These are phyloP conservation scores for Apodemia duryi DNA, from an alignment of 2,888 invertebrate genomes.

Conservation along the genomic window DNA sequence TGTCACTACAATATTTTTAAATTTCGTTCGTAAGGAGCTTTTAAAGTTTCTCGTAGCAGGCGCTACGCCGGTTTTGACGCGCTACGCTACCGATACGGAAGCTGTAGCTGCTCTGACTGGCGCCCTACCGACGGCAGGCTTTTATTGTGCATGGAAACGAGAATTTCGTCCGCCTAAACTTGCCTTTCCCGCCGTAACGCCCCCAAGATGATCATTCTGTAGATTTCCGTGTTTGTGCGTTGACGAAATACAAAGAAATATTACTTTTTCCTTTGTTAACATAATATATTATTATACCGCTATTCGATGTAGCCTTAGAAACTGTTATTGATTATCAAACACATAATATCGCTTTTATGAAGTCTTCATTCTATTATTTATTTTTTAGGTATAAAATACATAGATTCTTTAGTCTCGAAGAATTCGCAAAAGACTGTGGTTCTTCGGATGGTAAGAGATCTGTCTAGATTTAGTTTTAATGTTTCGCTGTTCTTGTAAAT, in stretches of 20 bases:
- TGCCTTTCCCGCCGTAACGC: slow-evolving; percentile 36
- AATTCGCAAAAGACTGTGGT: no score
- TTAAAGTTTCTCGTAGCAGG: slow-evolving; percentile 41
- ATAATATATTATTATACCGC: not conserved
- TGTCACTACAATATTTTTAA: slow-evolving; percentile 4
- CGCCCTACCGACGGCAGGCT: slow-evolving; percentile 48
- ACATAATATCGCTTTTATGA: no score
- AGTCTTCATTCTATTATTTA: not conserved
- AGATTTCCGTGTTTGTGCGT: slow-evolving; percentile 15
- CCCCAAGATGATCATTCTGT: slow-evolving; percentile 27
- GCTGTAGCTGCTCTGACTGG: slow-evolving; percentile 57
- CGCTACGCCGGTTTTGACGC: slow-evolving; percentile 28
- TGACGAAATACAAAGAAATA: slow-evolving; percentile 5
- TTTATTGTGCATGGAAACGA: slow-evolving; percentile 42
- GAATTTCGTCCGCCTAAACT: slow-evolving; percentile 29
- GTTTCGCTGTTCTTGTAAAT: no score
- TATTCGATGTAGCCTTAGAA: not conserved
- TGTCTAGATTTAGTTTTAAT: no score
- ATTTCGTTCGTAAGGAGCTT: slow-evolving; percentile 27
- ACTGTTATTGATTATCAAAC: not conserved
- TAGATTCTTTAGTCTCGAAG: not conserved
- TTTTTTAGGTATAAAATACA: no score
- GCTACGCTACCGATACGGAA: slow-evolving; percentile 46
- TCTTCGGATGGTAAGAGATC: no score
- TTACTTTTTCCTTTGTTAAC: slow-evolving; percentile 5